Evolutionary conservation across 2,113 vertebrate species (phyloP).

Genomic region (Picathartes gymnocephalus): DNA sequence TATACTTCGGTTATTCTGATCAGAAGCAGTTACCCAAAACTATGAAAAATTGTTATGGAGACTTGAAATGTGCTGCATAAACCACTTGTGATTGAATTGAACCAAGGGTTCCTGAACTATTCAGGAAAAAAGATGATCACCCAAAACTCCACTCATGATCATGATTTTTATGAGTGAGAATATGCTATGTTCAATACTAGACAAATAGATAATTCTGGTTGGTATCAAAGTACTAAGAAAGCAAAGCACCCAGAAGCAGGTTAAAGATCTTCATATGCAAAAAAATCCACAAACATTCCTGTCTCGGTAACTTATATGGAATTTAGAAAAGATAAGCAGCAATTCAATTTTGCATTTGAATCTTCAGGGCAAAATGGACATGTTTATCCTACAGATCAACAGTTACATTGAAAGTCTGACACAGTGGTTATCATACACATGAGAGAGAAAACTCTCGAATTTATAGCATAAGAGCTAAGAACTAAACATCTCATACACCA

Average conservation of each 20-base stretch:
- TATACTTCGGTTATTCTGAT: conserved; percentile 45
- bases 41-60: conserved; percentile 64
- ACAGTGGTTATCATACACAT: not conserved
- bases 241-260: not conserved
- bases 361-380: not conserved
- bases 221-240: not conserved
- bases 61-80: conserved; percentile 46
- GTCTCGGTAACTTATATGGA: not conserved
- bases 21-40: conserved; percentile 57
- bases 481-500: not conserved
- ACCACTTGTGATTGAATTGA: conserved; percentile 30
- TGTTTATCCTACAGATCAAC: not conserved
- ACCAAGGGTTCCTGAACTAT: not conserved
- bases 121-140: not conserved
- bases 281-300: not conserved
- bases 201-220: not conserved
- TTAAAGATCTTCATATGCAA: not conserved
- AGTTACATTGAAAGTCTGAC: not conserved
- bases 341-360: not conserved
- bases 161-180: not conserved
- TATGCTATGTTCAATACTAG: not conserved
- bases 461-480: not conserved
- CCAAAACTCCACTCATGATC: not conserved
- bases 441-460: not conserved
- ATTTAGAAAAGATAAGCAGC: not conserved